Conservation (phyloP, 2,113 vertebrate species). For the Microcebus jonahi region DNA sequence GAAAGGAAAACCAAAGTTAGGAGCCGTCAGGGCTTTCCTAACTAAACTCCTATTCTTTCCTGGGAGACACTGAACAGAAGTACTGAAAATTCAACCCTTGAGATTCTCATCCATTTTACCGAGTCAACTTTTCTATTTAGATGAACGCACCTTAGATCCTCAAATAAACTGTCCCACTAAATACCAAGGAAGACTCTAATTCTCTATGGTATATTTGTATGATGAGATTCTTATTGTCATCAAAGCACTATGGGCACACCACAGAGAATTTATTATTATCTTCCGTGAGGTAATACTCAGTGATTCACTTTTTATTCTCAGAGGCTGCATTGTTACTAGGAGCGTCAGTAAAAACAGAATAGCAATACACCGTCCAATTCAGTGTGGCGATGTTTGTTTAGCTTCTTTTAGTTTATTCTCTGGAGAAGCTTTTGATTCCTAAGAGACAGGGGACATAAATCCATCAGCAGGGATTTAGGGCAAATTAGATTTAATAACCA, state of each 20-base stretch:
- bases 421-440: conserved; percentile 53
- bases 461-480: conserved; percentile 79
- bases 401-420: conserved; percentile 77
- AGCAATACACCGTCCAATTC: conserved; percentile 1
- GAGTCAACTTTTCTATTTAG: not conserved
- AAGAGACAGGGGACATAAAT: conserved; percentile 79
- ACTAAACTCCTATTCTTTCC: not conserved
- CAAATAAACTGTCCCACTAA: conserved; percentile 3
- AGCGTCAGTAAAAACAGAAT: not conserved
- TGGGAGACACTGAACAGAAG: not conserved
- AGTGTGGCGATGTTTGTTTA: conserved; percentile 72
- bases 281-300: not conserved
- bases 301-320: conserved; percentile 27
- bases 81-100: not conserved
- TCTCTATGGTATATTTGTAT: not conserved
- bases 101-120: conserved; percentile 16
- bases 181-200: not conserved
- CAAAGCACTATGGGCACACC: conserved; percentile 2
- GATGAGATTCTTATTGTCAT: not conserved
- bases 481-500: conserved; percentile 81
- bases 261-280: not conserved
- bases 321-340: conserved; percentile 11
- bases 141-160: conserved; percentile 18
- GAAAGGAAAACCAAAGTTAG: not conserved
- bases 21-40: not conserved